Evolutionary conservation across 2,797 vertebrate genomes (phyloP).

Genomic region (Rhabdophis nuchalis): DNA sequence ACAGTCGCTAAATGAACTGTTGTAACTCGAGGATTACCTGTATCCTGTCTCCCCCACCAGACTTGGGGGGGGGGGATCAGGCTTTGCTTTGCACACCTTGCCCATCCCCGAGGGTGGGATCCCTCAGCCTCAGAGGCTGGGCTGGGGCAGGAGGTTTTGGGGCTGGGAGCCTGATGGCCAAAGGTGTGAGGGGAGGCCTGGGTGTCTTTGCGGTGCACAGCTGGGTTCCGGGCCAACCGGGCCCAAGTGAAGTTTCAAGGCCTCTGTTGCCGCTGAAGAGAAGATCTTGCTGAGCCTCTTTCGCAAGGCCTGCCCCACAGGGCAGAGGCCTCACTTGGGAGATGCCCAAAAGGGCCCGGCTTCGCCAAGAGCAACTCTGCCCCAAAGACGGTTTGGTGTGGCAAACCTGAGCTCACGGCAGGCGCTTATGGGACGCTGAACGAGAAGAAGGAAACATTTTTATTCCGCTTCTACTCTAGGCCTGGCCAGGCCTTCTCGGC

Average conservation of each 20-base stretch:
- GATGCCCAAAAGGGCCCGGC: too few species aligned
- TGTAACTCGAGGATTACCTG: too few species aligned
- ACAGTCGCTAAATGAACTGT: too few species aligned
- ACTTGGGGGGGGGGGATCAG: neutral
- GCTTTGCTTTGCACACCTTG: neutral
- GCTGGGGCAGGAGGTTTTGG: neutral
- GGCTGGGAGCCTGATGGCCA: neutral
- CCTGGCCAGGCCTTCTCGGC: neutral
- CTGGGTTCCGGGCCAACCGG: too few species aligned
- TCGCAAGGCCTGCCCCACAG: neutral
- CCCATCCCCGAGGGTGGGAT: neutral
- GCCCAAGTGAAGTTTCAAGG: too few species aligned
- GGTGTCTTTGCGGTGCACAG: neutral
- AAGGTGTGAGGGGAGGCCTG: neutral
- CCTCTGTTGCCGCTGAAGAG: neutral
- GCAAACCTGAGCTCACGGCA: neutral
- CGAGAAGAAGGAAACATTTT: neutral
- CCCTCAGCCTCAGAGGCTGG: neutral
- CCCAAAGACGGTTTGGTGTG: too few species aligned
- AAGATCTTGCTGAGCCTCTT: neutral
- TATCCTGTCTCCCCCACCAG: too few species aligned
- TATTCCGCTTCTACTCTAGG: neutral
- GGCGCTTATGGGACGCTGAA: neutral
- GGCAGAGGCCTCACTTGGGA: neutral
- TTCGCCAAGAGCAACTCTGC: neutral